These are phyloP conservation scores for Taeniopygia guttata DNA, from an alignment of 2,797 vertebrate species.

Conservation along the genomic window DNA sequence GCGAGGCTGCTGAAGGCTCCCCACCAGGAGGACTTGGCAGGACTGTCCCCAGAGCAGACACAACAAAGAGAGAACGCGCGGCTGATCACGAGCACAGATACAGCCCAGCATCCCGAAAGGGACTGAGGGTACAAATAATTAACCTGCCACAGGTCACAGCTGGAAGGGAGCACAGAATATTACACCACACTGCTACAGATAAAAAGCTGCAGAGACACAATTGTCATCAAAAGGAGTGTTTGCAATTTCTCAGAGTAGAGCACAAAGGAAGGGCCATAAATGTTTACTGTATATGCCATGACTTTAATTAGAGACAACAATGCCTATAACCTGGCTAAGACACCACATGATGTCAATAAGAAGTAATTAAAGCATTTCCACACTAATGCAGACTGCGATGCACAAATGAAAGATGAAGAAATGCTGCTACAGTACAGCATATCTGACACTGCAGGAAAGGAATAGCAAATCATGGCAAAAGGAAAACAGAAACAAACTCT, in stretches of 20 bases:
- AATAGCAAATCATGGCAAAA: not conserved
- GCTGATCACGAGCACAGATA: not conserved
- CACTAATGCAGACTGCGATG: not conserved
- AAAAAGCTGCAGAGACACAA: not conserved
- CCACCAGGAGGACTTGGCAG: not conserved
- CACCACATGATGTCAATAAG: not conserved
- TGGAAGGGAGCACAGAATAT: constrained; percentile 6
- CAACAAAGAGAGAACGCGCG: not conserved
- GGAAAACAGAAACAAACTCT: not conserved
- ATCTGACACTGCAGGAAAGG: not conserved
- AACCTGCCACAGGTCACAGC: constrained; percentile 1
- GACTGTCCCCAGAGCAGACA: not conserved
- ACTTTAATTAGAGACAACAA: not conserved
- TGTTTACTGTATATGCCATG: not conserved
- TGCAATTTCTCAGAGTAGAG: not conserved
- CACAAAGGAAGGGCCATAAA: not conserved
- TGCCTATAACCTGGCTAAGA: not conserved
- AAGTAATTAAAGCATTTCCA: not conserved
- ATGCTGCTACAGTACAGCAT: not conserved
- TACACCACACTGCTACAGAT: not conserved
- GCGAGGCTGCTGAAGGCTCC: not conserved
- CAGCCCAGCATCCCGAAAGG: not conserved
- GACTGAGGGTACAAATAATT: constrained; percentile 6
- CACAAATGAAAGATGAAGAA: not conserved
- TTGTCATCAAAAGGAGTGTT: not conserved